Conservation (phyloP, 2,797 vertebrate genomes). For the Sciurus carolinensis region DNA sequence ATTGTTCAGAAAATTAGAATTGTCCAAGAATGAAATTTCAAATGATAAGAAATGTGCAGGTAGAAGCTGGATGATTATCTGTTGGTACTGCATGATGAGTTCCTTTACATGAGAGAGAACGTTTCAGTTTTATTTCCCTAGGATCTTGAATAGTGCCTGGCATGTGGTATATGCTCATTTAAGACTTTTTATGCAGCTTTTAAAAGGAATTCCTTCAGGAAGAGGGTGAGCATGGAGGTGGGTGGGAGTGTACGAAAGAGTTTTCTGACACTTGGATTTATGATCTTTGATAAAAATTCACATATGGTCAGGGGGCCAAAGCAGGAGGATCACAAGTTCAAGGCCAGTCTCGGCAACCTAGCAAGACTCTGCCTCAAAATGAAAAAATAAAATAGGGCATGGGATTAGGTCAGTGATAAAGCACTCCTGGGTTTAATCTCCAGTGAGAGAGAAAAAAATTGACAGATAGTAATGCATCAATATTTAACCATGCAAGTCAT, state of each 20-base stretch:
- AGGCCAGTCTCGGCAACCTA: no score
- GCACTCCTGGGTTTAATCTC: no score
- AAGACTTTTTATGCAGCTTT: not conserved
- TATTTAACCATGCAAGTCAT: constrained; percentile 32
- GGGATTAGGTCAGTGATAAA: no score
- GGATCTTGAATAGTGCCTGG: not conserved
- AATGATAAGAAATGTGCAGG: not conserved
- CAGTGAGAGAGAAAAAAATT: not conserved
- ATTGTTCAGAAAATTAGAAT: constrained; percentile 11
- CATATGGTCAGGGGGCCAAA: not conserved
- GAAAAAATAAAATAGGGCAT: no score
- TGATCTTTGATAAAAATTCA: constrained; percentile 48
- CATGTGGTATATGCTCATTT: not conserved
- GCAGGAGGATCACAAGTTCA: no score
- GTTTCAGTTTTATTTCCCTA: not conserved
- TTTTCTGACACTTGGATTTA: constrained; percentile 6
- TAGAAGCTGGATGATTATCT: not conserved
- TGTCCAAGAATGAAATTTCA: constrained; percentile 36
- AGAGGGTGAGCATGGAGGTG: not conserved
- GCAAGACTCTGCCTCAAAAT: no score
- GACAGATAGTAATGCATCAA: not conserved
- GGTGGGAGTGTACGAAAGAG: not conserved
- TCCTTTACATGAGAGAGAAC: not conserved
- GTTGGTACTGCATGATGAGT: not conserved
- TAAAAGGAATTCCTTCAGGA: constrained; percentile 14